Base-by-base conservation (phyloP, 2,797 vertebrate species). In the Pseudotriccus pelzelni region DNA sequence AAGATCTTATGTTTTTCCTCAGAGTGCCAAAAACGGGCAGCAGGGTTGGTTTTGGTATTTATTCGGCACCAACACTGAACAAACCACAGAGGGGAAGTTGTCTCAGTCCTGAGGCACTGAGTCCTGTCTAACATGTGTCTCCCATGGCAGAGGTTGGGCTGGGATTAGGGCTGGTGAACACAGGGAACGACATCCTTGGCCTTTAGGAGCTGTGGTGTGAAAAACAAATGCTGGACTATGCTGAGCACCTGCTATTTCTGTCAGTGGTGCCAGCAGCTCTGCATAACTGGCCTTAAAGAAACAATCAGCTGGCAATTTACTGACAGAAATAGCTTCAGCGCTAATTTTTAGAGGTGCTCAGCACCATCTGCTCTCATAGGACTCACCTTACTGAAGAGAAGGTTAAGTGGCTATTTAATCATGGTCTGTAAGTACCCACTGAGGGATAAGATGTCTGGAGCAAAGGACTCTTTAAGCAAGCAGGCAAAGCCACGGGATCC, bases 351-450 rank as follows among this genome's bases (percentile, higher is more conserved):
- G 77, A 95, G 94, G 92, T 95, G 91, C 91, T 95, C 85, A 93
- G 91, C 85, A 96, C 91, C 95, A 95, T 96, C 94, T 96, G 94
- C 87, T 94, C 87, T 91, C 83, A 2, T 2, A 88, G 91, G 83
- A 90, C 87, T 94, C 92, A 70, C 94, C 94, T 95, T 70, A 79
- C 52, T 60, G 89, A 78, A 66, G 84, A 93, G 96, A 95, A 95
- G 96, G 92, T 93, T 94, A 96, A 96, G 91, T 94, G 94, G 89
- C 92, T 96, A 79, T 97, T 96, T 95, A 96, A 94, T 96, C 89
- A 93, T 89, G 85, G 94, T 94, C 94, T 84, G 59, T 94, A 91
- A 96, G 93, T 88, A 90, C 93, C 85, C 89, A 88, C 91, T 84
- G 89, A 95, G 94, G 94, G 83, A 92, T 95, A 86, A 93, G 92